Base-by-base conservation (phyloP, 2,113 vertebrate genomes). In the Numida meleagris region DNA sequence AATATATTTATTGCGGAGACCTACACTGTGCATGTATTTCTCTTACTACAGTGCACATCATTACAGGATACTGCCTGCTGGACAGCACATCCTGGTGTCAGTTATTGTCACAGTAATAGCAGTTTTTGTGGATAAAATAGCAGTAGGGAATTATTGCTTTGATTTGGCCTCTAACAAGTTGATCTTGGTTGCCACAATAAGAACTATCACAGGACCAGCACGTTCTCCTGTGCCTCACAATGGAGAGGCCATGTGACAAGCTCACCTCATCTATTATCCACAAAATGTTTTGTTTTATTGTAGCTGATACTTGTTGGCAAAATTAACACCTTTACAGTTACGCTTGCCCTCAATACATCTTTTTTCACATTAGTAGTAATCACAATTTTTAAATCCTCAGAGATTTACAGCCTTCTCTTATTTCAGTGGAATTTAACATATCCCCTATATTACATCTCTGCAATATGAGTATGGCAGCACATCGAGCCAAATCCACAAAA, bases 331-430 rank as follows among this genome's bases (percentile, higher is more conserved):
- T 72, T 76, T 85, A 46, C 5, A 10, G 72, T 93, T 79, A 80
- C 78, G 73, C 85, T 87, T 96, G 77, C 46, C 61, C 57, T 58
- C 76, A 45, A 63, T 86, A 70, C n/a, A 65, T 6, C 82, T 95
- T 89, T 84, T 87, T 93, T 57, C 18, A 31, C 42, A 12, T 81
- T 77, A 90, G 68, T 83, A 82, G 46, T 90, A 90, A 83, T 86
- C 46, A 63, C 65, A 48, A 68, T 78, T 42, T 84, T 93, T 90
- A 76, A 73, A 82, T 76, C 68, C 79, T 73, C 31, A 66, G 72
- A 76, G 75, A 92, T 66, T 57, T 92, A 74, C 51, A 89, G 19
- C 63, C 43, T 66, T 51, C 38, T 80, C 90, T 84, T 86, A 82
- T 86, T 92, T 90, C 58, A 83, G n/a, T 86, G 57, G 34, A 86